Evolutionary conservation across 2,888 invertebrate species (phyloP).

Genomic region (Drosophila cognata): DNA sequence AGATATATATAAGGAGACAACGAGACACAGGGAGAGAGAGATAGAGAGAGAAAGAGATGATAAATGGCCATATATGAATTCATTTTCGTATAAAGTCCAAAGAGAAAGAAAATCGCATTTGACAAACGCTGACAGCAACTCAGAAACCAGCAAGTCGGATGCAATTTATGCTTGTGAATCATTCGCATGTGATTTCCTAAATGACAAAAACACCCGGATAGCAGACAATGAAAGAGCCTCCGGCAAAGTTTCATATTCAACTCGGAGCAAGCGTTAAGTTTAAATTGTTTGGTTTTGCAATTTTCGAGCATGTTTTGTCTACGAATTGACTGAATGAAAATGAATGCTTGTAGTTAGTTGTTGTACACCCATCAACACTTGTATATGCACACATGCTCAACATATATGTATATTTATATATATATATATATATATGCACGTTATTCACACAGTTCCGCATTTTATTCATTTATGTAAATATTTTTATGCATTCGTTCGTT

Average conservation of each 20-base stretch:
- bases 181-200: conserved; percentile 65
- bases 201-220: conserved; percentile 52
- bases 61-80: conserved; percentile 33
- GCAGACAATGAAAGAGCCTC: conserved; percentile 44
- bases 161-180: conserved; percentile 58
- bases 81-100: conserved; percentile 62
- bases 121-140: conserved; percentile 51
- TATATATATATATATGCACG: conserved; percentile 16
- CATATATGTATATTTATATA: conserved; percentile 11
- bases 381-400: conserved; percentile 8
- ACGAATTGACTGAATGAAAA: conserved; percentile 53
- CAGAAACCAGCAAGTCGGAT: conserved; percentile 25
- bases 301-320: conserved; percentile 56
- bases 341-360: conserved; percentile 13
- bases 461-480: conserved; percentile 51
- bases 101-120: conserved; percentile 33
- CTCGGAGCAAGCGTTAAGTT: conserved; percentile 1
- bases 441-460: conserved; percentile 28
- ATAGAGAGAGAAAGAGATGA: background rate
- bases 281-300: conserved; percentile 38
- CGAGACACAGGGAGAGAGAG: background rate
- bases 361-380: conserved; percentile 4
- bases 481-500: conserved; percentile 53
- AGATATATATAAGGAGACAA: background rate
- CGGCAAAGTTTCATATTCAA: conserved; percentile 25